These are phyloP conservation scores for Drosophila mojavensis DNA, from an alignment of 1,140 invertebrate species.

Conservation along the genomic window DNA sequence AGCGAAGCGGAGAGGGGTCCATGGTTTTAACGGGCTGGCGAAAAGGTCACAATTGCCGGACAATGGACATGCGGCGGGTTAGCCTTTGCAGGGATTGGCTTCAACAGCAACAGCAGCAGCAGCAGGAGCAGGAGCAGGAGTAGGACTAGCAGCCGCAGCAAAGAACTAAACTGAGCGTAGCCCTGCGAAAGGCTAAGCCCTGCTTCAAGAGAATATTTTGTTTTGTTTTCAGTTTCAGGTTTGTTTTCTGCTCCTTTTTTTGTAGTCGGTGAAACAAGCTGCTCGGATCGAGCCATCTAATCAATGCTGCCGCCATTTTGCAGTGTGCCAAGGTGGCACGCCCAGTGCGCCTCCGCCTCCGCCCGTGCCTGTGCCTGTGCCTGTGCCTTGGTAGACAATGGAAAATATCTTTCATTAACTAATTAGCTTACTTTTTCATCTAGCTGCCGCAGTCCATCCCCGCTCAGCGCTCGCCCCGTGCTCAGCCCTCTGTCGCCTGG, in stretches of 20 bases:
- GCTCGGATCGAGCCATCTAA: neutral
- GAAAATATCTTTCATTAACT: conserved; percentile 82
- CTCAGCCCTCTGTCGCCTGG: neutral
- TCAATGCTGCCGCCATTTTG: neutral
- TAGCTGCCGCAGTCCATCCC: conserved; percentile 3
- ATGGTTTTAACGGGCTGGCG: neutral
- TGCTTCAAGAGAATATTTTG: neutral
- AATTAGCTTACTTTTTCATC: conserved; percentile 79
- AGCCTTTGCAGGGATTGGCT: neutral
- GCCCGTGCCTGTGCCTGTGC: neutral
- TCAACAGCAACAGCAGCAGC: neutral
- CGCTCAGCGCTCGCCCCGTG: too few species aligned
- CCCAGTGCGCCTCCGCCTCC: neutral
- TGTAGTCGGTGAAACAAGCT: neutral
- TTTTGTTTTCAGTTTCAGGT: neutral
- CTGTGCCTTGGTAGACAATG: conserved; percentile 52
- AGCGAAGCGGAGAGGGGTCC: neutral
- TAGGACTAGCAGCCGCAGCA: neutral
- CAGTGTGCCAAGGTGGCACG: conserved; percentile 1
- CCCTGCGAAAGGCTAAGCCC: neutral
- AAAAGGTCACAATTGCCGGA: conserved; percentile 18
- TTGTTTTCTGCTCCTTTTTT: too few species aligned
- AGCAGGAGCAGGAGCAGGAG: too few species aligned
- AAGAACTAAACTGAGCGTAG: too few species aligned
- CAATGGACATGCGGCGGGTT: conserved; percentile 22